Base-by-base conservation (phyloP, 2,888 invertebrate genomes). In the Drosophila dives region DNA sequence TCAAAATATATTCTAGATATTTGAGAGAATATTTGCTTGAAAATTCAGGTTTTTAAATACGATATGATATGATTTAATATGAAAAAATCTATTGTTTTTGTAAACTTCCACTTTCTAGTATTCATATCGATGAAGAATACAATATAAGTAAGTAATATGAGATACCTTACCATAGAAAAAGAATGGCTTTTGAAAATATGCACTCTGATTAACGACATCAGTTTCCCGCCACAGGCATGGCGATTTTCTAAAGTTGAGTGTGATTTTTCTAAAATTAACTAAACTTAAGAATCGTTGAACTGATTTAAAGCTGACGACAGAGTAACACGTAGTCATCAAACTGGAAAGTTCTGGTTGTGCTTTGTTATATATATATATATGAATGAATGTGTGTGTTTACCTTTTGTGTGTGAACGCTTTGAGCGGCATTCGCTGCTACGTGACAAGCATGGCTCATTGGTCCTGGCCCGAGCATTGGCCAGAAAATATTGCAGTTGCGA, bases 381-480 rank as follows among this genome's bases (percentile, higher is more conserved):
- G 20, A 38, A 48, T 73, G 32, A 53, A 32, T 53, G 40, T 33
- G 23, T 26, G 40, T 64, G 29, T 45, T 38, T 34, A 55, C n/a
- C 20, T 49, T 54, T 53, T 72, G 56, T 29, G 38, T 40, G 42
- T 40, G 51, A 65, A 65, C 53, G 71, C 72, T 77, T 72, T 83
- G 77, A 77, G 81, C 79, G 50, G 72, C 77, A 64, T 70, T 63
- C 65, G 56, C 34, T 29, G 68, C 67, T 85, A 89, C 86, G 86
- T 86, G 86, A 89, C 90, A 69, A 77, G 86, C 90, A 86, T 90
- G 86, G 87, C 89, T 89, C 86, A 86, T 90, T 80, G 89, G 77
- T 74, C 55, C 54, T 79, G 77, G 77, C 62, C 80, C 58, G 58
- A 65, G 83, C 75, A 63, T 68, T 73, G 80, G 69, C 73, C 73